A percentile compares a stretch with the other conserved stretches of the same genome.
These are phyloP conservation scores for Thalpophila matura DNA, from an alignment of 2,888 invertebrate genomes.

Conservation along the genomic window DNA sequence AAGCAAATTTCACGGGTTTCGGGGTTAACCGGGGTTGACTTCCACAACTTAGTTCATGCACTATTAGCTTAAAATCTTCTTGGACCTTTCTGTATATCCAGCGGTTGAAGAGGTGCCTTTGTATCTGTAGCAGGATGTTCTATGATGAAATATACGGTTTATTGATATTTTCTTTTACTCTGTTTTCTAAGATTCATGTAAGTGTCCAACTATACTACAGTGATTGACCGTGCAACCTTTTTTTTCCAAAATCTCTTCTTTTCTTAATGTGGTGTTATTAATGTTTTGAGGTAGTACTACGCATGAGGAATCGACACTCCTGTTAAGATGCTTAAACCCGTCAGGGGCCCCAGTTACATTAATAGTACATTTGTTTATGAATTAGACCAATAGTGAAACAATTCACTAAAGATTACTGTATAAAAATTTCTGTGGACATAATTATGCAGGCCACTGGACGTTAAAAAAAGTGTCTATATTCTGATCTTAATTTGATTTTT, in stretches of 20 bases:
- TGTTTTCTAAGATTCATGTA: neutral
- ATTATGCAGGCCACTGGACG: too few relatives aligned
- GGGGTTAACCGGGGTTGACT: conserved; percentile 16
- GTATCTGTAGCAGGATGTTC: neutral
- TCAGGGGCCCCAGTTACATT: too few relatives aligned
- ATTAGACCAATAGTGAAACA: too few relatives aligned
- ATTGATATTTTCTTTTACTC: conserved; percentile 1
- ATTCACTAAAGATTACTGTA: too few relatives aligned
- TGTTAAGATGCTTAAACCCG: too few relatives aligned
- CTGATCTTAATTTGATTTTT: too few relatives aligned
- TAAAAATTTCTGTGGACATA: too few relatives aligned
- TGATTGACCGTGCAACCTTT: neutral
- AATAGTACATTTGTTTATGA: too few relatives aligned
- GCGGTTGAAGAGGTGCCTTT: neutral
- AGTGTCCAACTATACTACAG: neutral
- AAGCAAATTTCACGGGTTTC: conserved; percentile 20
- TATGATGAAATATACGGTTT: neutral
- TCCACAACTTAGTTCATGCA: conserved; percentile 13
- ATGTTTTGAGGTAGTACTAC: too few relatives aligned
- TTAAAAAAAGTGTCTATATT: too few relatives aligned
- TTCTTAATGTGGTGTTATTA: too few relatives aligned
- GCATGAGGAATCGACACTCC: too few relatives aligned
- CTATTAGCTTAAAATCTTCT: conserved; percentile 25
- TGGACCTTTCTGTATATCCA: conserved; percentile 18
- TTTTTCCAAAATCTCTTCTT: neutral